A percentile compares a stretch with the other conserved stretches of the same genome.
Evolutionary conservation across 2,888 invertebrate species (phyloP).

Genomic region (Capitulum mitella): DNA sequence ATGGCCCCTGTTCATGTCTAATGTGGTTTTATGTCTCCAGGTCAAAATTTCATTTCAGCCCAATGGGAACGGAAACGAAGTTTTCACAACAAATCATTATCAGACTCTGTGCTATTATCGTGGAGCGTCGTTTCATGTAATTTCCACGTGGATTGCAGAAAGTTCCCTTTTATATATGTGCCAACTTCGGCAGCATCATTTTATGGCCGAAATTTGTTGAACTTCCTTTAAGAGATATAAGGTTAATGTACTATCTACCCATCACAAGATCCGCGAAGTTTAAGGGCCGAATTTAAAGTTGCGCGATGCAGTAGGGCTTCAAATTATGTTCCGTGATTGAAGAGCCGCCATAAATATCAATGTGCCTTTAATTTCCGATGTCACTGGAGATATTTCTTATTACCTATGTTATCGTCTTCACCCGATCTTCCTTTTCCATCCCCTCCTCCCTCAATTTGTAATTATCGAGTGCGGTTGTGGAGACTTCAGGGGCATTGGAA

Average conservation of each 20-base stretch:
- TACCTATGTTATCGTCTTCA: too few relatives aligned
- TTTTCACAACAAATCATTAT: background rate
- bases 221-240: background rate
- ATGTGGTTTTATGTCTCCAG: too few relatives aligned
- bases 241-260: constrained; percentile 16
- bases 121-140: constrained; percentile 9
- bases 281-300: background rate
- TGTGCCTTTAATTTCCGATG: background rate
- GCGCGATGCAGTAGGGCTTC: background rate
- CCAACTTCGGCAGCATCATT: background rate
- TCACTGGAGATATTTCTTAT: too few relatives aligned
- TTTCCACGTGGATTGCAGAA: background rate
- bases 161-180: background rate
- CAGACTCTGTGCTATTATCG: background rate
- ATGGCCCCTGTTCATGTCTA: background rate
- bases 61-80: background rate
- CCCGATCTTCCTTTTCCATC: too few relatives aligned
- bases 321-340: background rate
- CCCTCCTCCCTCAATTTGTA: too few relatives aligned
- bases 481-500: too few relatives aligned
- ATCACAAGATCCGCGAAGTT: background rate
- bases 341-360: background rate
- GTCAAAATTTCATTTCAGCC: too few relatives aligned
- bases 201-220: constrained; percentile 6
- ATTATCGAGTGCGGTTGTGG: too few relatives aligned